These are phyloP conservation scores for Astropecten irregularis DNA, from an alignment of 53 echinoderm and acorn worm species.

Conservation along the genomic window DNA sequence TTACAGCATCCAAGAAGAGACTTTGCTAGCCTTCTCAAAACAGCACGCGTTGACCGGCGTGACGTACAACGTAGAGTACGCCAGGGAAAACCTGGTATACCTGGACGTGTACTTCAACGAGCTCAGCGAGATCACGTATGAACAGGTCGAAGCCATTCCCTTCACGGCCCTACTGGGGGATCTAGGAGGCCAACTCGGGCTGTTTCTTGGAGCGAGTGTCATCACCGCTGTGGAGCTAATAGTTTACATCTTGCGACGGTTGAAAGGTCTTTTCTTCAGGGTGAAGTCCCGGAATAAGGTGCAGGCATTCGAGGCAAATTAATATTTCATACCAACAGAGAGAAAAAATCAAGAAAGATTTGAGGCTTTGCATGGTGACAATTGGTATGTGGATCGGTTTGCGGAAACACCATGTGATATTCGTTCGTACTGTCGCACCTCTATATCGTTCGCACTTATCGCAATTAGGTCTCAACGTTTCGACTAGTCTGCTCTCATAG, in stretches of 20 bases:
- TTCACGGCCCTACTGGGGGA: conserved; percentile 26
- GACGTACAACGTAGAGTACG: background rate
- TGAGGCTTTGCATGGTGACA: too few species aligned
- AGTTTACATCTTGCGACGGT: conserved; percentile 23
- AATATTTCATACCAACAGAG: too few species aligned
- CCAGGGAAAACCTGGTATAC: too few species aligned
- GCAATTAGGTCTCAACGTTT: too few species aligned
- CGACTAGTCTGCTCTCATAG: too few species aligned
- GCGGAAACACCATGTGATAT: too few species aligned
- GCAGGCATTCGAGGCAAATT: too few species aligned
- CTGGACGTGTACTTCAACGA: conserved; percentile 47
- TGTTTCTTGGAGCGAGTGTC: conserved; percentile 51
- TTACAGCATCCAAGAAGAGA: background rate
- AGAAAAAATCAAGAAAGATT: too few species aligned
- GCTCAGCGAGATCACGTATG: conserved; percentile 15
- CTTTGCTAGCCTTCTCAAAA: background rate
- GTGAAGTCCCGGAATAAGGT: background rate
- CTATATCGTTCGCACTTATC: too few species aligned
- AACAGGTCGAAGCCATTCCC: conserved; percentile 21
- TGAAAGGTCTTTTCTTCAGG: background rate
- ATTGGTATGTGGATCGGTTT: too few species aligned
- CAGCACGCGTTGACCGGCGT: background rate
- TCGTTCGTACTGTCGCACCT: too few species aligned
- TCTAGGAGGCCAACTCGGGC: too few species aligned
- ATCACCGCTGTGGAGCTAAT: conserved; percentile 39